Base-by-base conservation (phyloP, 1,140 invertebrate species). In the Agraylea sexmaculata region DNA sequence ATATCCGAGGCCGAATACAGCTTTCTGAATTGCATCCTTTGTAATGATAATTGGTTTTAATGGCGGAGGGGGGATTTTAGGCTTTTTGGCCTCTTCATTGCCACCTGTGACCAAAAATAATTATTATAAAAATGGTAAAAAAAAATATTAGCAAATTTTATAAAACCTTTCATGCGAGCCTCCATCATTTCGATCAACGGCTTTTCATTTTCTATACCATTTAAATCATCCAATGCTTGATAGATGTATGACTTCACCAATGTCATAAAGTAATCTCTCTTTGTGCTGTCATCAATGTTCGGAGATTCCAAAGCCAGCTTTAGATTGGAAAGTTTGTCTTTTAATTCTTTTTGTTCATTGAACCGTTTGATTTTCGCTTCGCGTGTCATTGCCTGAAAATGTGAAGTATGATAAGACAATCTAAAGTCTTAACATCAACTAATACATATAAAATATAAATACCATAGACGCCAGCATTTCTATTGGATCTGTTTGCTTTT, bases 21-120 rank as follows among this genome's bases (percentile, higher is more conserved):
- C 74, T 62, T 96, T 97, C 64, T 97, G 91, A 1, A 85, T 43
- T 23, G 75, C 77, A 64, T 92, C 82, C 52, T 79, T 78, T 0
- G 93, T 94, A 19, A 98, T 89, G 34, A 97, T 92, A 43, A 97
- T 85, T 1, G 93, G 88, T 58, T 81, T 78, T n/a, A 91, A 55
- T 4, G 80, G 76, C 13, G 56, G 45, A 30, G 60, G 46, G 11
- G 62, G 36, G 15, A 19, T 38, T 20, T 45, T 45, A 5, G 36
- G 47, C 20, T 36, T 42, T 32, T 45, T 49, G 12, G 25, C 10
- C 31, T 31, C 37, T 39, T 45, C 43, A 20, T 28, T 32, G 20
- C 25, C 23, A 10, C 30, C 47, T 34, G 21, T 22, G 18, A 12
- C 17, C 21, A 37, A 42, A 42, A 40, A n/a, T n/a, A n/a, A n/a